Evolutionary conservation across 2,113 vertebrate species (phyloP), one percentile per base, ranked within the genome.

Genomic region (Zeus faber): DNA sequence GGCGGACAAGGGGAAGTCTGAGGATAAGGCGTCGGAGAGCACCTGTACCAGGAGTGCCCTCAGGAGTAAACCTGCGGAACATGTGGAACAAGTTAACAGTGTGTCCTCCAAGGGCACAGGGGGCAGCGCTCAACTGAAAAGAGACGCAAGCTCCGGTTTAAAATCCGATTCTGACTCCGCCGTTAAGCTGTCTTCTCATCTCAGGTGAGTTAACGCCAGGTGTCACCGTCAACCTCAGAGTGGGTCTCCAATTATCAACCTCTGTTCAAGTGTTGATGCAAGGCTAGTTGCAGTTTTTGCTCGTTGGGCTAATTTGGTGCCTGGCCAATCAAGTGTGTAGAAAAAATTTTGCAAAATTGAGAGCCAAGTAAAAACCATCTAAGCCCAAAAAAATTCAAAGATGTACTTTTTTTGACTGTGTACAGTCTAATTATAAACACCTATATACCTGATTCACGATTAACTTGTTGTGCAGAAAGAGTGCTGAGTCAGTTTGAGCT

Each of bases 201-300:
- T 7, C 58, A 82, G 79, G 85, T 86, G 49, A 75, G 80, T 68
- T 63, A 21, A 51, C 46, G 39, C 21, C 35, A 24, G n/a, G 21
- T 47, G 3, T 51, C 13, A 33, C 11, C 16, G 18, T n/a, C n/a
- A n/a, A n/a, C n/a, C n/a, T n/a, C n/a, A n/a, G n/a, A n/a, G n/a
- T n/a, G n/a, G n/a, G 6, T 46, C 5, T 46, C 3, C 54, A 39
- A 52, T 14, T 29, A 44, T 40, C n/a, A n/a, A 11, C 41, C n/a
- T n/a, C n/a, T 10, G 2, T 39, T 22, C 25, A 52, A 21, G n/a
- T 47, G 25, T 60, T 49, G 47, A 17, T 46, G 11, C 10, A 56
- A 16, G 13, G 17, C 22, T 47, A 49, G 33, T 23, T 3, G 16
- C 18, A 33, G 3, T 39, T 35, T 26, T 22, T 6, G 1, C 29